Base-by-base conservation (phyloP, 37 sponge, comb jelly and placozoan species). In the Hormiphora californensis region DNA sequence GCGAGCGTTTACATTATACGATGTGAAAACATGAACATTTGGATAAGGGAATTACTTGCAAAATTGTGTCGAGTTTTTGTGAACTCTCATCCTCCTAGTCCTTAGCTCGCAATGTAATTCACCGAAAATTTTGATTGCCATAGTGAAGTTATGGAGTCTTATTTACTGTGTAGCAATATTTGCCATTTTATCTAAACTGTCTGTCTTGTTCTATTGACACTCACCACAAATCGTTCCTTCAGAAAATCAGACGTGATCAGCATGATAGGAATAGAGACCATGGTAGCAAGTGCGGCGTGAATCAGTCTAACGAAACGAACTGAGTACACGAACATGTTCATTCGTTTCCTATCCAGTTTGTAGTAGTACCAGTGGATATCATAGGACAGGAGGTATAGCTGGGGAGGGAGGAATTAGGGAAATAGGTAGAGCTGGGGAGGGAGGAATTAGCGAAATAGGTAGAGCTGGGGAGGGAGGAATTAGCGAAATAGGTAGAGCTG, bases 291-390 rank as follows among this genome's bases (percentile, higher is more conserved):
- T 22, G 43, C 81, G 8, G 81, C 81, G 46, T 73, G 81, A 0
- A 73, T 28, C 1, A 73, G 19, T 30, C 81, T 33, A n/a, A 73
- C 81, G 41, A 73, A 40, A 19, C 81, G 35, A 7, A 73, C 81
- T 36, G 81, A 43, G 81, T 73, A 73, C n/a, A 73, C 81, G 81
- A 73, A 73, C 81, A 73, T 73, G 44, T 73, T 73, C 46, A 73
- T 30, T n/a, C 81, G 41, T 46, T 73, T 73, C 44, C 81, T n/a
- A 30, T 73, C 81, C 43, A 27, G 81, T 28, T 73, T 73, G 81
- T 73, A 73, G 44, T 73, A 73, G 46, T 40, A 43, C 81, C 81
- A 73, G 81, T 73, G 81, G 9, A 73, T 40, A 46, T 73, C 81
- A 28, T 73, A 73, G 4, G 81, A 73, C 4, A 73, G 25, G 28